Evolutionary conservation across 2,113 vertebrate species (phyloP), one percentile per base, ranked within the genome.

Genomic region (Rostratula benghalensis): DNA sequence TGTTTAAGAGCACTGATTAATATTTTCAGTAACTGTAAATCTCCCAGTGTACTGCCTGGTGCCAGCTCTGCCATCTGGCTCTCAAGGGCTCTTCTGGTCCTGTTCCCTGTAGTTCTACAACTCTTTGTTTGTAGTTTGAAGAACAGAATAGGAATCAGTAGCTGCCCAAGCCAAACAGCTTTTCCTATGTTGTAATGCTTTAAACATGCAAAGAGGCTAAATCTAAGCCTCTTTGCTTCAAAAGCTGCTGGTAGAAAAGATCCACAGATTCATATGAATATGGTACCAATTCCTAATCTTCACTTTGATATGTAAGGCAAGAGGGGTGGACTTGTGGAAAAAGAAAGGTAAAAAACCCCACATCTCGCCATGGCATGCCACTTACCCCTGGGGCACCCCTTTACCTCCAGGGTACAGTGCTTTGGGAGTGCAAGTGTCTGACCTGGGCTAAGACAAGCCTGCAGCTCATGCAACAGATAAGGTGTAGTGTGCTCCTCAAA

Each of bases 1-100:
- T 91, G 33, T 83, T 91, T 87, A 92, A 91, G 41, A 91, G 31
- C 54, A 70, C 18, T 79, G 81, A 94, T 94, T 79, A 94, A 85
- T 91, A 94, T 85, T 95, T 92, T 76, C 77, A 69, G 67, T 30
- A n/a, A 84, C 28, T 74, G 41, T 90, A 87, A 91, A 83, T 84
- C 65, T 79, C 45, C 41, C 60, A 48, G 25, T 2, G 0, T 56
- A 27, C 25, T 87, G 76, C 51, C 65, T 82, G 43, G 33, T 91
- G 28, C 41, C 15, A 7, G 3, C 31, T 89, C 35, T 78, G 89
- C 79, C 86, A 96, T 35, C 75, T 97, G 90, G 73, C 60, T 86
- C 37, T 92, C 51, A 33, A 60, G 60, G 76, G 33, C 56, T 81
- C 65, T 60, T 78, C 69, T 89, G 71, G 60, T 82, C 43, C 43